phyloP scores from a whole-genome alignment of 1,140 invertebrate species.

The Euwallacea similis region DNA sequence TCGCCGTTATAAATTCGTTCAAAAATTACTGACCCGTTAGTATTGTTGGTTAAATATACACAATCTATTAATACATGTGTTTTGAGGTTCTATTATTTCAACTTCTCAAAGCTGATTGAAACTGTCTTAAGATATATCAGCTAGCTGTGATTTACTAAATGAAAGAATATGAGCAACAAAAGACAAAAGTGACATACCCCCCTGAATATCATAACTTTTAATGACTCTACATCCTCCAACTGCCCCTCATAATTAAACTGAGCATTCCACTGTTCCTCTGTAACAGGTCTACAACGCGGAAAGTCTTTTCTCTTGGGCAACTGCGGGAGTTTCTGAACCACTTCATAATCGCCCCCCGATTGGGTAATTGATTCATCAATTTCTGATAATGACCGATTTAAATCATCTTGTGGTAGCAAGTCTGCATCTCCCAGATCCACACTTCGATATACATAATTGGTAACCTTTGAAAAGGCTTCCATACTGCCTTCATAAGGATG shows the following conservation, averaged over 20 bases:
- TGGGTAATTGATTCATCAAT: slow-evolving; percentile 51
- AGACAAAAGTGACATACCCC: slow-evolving; percentile 64
- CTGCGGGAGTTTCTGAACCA: slow-evolving; percentile 63
- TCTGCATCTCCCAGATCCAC: slow-evolving; percentile 57
- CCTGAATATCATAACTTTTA: slow-evolving; percentile 84
- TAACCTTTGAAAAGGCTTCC: slow-evolving; percentile 81
- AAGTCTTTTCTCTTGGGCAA: slow-evolving; percentile 62
- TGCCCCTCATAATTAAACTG: slow-evolving; percentile 76
- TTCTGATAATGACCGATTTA: slow-evolving; percentile 60
- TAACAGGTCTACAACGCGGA: slow-evolving; percentile 70
- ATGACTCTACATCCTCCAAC: slow-evolving; percentile 67
- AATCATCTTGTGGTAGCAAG: slow-evolving; percentile 61
- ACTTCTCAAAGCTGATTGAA: too few species aligned
- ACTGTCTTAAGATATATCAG: too few species aligned
- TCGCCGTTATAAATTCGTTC: too few species aligned
- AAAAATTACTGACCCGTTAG: too few species aligned
- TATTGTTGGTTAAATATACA: too few species aligned
- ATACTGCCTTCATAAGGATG: slow-evolving; percentile 79
- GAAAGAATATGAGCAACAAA: too few species aligned
- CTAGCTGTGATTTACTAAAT: too few species aligned
- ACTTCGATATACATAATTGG: slow-evolving; percentile 66
- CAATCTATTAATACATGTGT: too few species aligned
- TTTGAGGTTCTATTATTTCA: too few species aligned
- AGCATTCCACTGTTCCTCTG: slow-evolving; percentile 75
- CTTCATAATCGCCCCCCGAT: slow-evolving; percentile 68